Evolutionary conservation across 2,113 vertebrate species (phyloP), one percentile per base, ranked within the genome.

Genomic region (Pseudopodoces humilis): DNA sequence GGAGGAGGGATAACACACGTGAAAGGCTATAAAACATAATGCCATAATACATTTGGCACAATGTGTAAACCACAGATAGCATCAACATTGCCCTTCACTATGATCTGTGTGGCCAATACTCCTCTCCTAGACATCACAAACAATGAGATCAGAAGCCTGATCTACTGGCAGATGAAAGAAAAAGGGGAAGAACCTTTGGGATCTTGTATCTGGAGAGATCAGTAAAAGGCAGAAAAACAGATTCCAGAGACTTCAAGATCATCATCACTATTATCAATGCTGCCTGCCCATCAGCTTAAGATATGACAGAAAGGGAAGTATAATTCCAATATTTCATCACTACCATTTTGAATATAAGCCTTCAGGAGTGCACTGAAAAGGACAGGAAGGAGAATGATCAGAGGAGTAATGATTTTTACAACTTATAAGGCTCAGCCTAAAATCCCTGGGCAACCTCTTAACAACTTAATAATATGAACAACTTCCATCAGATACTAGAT

Each of bases 61-160:
- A 86, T 67, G 81, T 47, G 65, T 78, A 84, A 95, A 94, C 72
- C 69, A 78, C 77, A 89, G 93, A 92, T 82, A 96, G 24, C 77
- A 96, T 96, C 93, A 87, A 59, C 84, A 44, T 60, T 84, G 74
- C 90, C 94, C 86, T 90, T 94, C 71, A 44, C 83, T 92, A 20
- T 92, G 88, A 93, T 93, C 90, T 95, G 88, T 83, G 94, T 81
- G 79, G 79, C 76, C 78, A 86, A 52, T 90, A 93, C 67, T 90
- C 68, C 65, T 63, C 41, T 92, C 80, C 71, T 83, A 94, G 79
- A 65, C 71, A 93, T 77, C 64, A 47, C 68, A 75, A 67, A 84
- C 67, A 93, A 88, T 77, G 67, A 93, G 53, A 95, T 93, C 79
- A 74, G 92, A 90, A 86, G 83, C 33, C 43, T 90, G 50, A 92